Evolutionary conservation across 2,888 invertebrate species (phyloP), one percentile per base, ranked within the genome.

Genomic region (Campoletis raptor): DNA sequence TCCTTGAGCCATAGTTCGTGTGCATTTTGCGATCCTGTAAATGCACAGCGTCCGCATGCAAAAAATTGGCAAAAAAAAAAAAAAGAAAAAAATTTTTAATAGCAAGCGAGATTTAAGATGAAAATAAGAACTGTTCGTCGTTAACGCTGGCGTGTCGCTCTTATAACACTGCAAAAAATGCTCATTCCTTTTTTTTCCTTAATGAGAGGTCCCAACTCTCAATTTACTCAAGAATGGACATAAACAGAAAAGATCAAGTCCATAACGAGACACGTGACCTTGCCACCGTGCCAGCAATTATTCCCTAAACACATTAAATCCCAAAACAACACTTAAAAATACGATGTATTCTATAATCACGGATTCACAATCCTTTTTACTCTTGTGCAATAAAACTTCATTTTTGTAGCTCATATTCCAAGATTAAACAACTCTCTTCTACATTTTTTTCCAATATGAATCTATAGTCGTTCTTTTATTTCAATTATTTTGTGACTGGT

Each of bases 181-280:
- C 74, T 7, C 61, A 42, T 18, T 8, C 24, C 24, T 24, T 37
- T 42, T 15, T 57, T 67, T 30, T 5, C 36, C 52, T 21, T 77
- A 77, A 77, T 67, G 77, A 67, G 77, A 66, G 48, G 21, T 21
- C n/a, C 66, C 36, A 36, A 52, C 6, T 18, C 7, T 36, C 61
- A 45, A 61, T 77, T 45, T 61, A 18, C 45, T 18, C 42, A 12
- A 64, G 45, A 21, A 18, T 10, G 15, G 40, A 73, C 54, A 52
- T 7, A 76, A 18, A 76, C 42, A 64, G 64, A 76, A 42, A 18
- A 37, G 21, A 18, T 48, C 36, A 10, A n/a, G 24, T 61, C 42
- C n/a, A 76, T 76, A 76, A 76, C 61, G 64, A 64, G 76, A 45
- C 64, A 57, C 57, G 61, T 30, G 61, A 76, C 24, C 45, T 76